Evolutionary conservation across 2,797 vertebrate species (phyloP), one percentile per base, ranked within the genome.

Genomic region (Xyrichtys novacula): DNA sequence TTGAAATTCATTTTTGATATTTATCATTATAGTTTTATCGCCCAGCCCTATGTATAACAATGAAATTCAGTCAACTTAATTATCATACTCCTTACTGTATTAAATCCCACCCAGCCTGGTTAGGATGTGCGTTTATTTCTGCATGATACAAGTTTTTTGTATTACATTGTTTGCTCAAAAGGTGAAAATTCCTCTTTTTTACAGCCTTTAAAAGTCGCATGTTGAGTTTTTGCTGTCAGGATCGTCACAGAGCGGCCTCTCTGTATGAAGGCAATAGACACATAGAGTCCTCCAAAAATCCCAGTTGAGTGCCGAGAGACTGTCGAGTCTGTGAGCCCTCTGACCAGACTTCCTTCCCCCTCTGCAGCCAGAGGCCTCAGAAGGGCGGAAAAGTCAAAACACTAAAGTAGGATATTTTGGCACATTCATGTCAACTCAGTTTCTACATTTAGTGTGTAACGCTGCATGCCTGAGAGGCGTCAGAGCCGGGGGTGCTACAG

Each of bases 271-370:
- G 87, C 60, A 82, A 87, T 88, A 81, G 52, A 50, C 17, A 8
- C 58, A 3, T 16, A 49, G 36, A 53, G 29, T 67, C 64, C 59
- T 70, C 54, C 23, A 15, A 32, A 50, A 52, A 23, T 39, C 48
- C 36, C 53, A 56, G 48, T 49, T 2, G 60, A n/a, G 29, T 52
- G 56, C 32, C 65, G 59, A 29, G 32, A 31, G 20, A 25, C 46
- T 23, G 64, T 76, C 80, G 29, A 53, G 69, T 40, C 62, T 43
- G 23, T 14, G 0, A 53, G 39, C 52, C 75, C 64, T 76, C 71
- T 81, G 73, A 76, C 76, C 82, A 78, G 57, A 79, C 83, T 88
- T 93, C 88, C 91, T 93, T 92, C 89, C 88, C 73, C 19, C 53
- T 38, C 14, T 6, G 65, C 36, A 70, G 58, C 50, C 59, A 22